These are phyloP conservation scores for Cassiopea andromeda DNA, from an alignment of 30 jellyfish, hydroid and myxozoan species.

Conservation along the genomic window DNA sequence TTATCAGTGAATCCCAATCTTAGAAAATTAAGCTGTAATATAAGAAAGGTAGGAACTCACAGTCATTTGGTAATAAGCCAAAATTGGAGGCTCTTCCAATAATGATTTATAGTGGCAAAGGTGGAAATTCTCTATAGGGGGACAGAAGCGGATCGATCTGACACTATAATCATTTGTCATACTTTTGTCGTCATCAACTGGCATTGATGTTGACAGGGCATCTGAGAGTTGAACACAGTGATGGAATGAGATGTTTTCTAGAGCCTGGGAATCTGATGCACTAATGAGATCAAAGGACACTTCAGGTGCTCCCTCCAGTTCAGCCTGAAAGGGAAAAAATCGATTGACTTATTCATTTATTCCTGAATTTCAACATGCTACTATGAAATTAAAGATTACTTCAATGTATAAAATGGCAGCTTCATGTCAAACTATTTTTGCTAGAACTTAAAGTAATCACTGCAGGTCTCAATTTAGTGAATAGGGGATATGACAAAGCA, in stretches of 20 bases:
- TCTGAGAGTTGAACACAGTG: conserved; percentile 83
- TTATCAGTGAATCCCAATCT: too few relatives aligned
- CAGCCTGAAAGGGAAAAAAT: conserved; percentile 68
- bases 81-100: conserved; percentile 61
- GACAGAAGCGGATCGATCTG: conserved; percentile 81
- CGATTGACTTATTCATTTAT: too few relatives aligned
- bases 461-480: too few relatives aligned
- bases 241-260: conserved; percentile 78
- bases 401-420: too few relatives aligned
- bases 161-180: conserved; percentile 53
- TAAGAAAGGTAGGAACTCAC: conserved; percentile 28
- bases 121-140: conserved; percentile 72
- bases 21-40: too few relatives aligned
- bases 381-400: too few relatives aligned
- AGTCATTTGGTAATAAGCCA: conserved; percentile 88
- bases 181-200: conserved; percentile 63
- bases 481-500: too few relatives aligned
- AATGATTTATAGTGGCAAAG: conserved; percentile 76
- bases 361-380: too few relatives aligned
- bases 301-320: conserved; percentile 96
- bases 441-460: too few relatives aligned
- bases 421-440: too few relatives aligned
- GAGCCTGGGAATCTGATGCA: conserved; percentile 51
- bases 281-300: conserved; percentile 78
- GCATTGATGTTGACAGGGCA: conserved; percentile 56